Evolutionary conservation across 92 coral and sea anemone species (phyloP), one percentile per base, ranked within the genome.

Genomic region (Umimayanthus chanpuru): DNA sequence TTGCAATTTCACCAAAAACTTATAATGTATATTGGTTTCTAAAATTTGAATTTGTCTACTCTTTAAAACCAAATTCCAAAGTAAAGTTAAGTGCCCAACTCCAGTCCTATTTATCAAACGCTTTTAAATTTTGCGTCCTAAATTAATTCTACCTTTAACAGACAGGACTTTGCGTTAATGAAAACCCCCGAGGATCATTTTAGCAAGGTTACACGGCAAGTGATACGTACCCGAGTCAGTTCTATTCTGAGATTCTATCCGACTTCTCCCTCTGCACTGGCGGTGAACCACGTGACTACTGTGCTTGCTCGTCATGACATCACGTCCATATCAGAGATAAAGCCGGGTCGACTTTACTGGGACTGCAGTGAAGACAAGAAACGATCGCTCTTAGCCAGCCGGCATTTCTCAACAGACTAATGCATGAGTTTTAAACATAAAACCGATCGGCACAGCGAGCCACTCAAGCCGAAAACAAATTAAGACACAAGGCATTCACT

Each of bases 261-360:
- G 43, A 66, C 76, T 82, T 82, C 86, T 82, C 25, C 86, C 86
- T 67, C 86, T 82, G 4, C 86, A 82, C 61, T 67, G 76, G 41
- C 86, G 86, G 38, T 77, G 86, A 12, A 43, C 38, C 58, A 82
- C 86, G 50, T 66, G 61, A 26, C 58, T 70, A 25, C 14, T 82
- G 25, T 82, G 58, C 77, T 67, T 82, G 71, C 86, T 82, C 86
- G 86, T 82, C 86, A 82, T 82, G 86, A 82, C 86, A 82, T 40
- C 86, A 39, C 43, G 86, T 25, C 36, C 58, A 66, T 67, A 9
- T 40, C 76, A 66, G 76, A 32, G 32, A 26, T 12, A 39, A 21
- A 41, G 50, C 10, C 64, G 50, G 11, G 50, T 47, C 50, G 50
- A 47, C 50, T 47, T 47, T 47, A 47, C 50, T 12, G 58, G 16